Percentiles rank a stretch among this genome's conserved stretches.
Evolutionary conservation across 2,113 vertebrate genomes (phyloP).

Genomic region (Conger conger): DNA sequence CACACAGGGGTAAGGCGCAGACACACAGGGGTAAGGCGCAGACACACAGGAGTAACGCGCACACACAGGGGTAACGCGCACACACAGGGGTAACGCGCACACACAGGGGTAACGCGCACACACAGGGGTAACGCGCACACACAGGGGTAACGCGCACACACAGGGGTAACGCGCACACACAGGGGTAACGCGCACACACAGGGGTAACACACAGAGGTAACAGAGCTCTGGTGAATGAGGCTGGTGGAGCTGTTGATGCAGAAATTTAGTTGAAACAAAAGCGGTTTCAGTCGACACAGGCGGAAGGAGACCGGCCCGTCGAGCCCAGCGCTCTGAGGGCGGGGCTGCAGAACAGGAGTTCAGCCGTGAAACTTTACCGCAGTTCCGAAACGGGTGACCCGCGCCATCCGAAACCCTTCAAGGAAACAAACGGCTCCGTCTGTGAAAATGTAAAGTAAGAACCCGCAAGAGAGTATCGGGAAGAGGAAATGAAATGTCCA

Average conservation of each 20-base stretch:
- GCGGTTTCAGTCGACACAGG: not conserved
- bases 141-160: conserved; percentile 41
- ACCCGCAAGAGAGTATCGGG: not conserved
- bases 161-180: conserved; percentile 32
- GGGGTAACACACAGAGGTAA: no score
- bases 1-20: conserved; percentile 40
- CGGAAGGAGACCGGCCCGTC: not conserved
- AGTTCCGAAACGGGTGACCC: not conserved
- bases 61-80: no score
- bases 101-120: conserved; percentile 39
- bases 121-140: conserved; percentile 25
- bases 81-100: conserved; percentile 40
- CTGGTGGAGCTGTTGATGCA: not conserved
- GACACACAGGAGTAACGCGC: conserved; percentile 23
- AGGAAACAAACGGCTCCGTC: not conserved
- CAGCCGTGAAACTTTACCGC: not conserved
- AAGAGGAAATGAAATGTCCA: conserved; percentile 28
- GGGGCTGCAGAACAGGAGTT: not conserved
- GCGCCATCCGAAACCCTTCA: not conserved
- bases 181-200: conserved; percentile 22
- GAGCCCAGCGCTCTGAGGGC: not conserved
- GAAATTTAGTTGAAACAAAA: not conserved
- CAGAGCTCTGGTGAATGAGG: conserved; percentile 21
- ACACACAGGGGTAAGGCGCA: conserved; percentile 40
- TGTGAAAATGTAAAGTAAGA: conserved; percentile 11